phyloP scores from a whole-genome alignment of 2,113 vertebrate species.

The Sterrhoptilus dennistouni region DNA sequence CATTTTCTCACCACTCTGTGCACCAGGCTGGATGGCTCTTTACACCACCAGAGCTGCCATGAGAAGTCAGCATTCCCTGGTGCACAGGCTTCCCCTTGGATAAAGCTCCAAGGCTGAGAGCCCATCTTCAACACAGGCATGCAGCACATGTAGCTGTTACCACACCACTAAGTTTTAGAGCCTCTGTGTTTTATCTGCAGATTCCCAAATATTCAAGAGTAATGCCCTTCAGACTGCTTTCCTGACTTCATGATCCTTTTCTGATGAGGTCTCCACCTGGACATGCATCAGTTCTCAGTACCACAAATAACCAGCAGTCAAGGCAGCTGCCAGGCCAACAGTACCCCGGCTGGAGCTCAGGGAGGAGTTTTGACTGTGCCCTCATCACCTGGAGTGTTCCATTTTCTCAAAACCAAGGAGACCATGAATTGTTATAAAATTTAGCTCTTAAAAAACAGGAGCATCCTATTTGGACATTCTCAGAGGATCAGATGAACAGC shows the following conservation, averaged over 20 bases:
- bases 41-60: fast-evolving
- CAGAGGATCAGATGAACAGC: background rate
- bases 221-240: background rate
- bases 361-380: background rate
- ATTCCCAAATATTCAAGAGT: background rate
- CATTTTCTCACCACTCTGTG: background rate
- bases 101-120: background rate
- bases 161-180: background rate
- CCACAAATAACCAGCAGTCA: fast-evolving
- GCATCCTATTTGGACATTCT: background rate
- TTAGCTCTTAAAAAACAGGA: background rate
- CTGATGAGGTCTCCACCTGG: background rate
- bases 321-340: background rate
- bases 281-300: background rate
- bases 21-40: background rate
- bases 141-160: background rate
- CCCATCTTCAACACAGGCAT: background rate
- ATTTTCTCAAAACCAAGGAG: background rate
- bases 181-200: background rate
- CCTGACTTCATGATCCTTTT: background rate
- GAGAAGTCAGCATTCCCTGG: background rate
- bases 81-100: background rate
- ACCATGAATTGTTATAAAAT: background rate
- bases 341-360: background rate
- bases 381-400: fast-evolving